Conservation (phyloP, 2,888 invertebrate genomes). For the Trissoscelio sp. region DNA sequence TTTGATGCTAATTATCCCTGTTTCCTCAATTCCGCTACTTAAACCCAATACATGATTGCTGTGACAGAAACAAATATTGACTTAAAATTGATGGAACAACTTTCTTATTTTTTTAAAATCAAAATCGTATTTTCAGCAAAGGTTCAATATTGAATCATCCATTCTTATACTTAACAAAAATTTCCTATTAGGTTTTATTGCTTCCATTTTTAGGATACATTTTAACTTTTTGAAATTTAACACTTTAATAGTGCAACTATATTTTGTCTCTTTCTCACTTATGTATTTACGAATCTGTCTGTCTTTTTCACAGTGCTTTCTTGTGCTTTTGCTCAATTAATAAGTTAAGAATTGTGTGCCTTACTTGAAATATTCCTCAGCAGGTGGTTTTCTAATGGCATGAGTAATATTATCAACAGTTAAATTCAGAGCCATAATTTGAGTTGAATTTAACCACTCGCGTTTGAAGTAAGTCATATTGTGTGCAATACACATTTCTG, state of each 20-base stretch:
- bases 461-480: slow-evolving; percentile 88
- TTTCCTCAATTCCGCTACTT: slow-evolving; percentile 90
- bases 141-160: too few species aligned
- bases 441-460: slow-evolving; percentile 86
- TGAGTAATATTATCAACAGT: slow-evolving; percentile 84
- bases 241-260: too few species aligned
- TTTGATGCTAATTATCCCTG: slow-evolving; percentile 87
- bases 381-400: slow-evolving; percentile 87
- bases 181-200: too few species aligned
- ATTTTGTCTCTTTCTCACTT: neutral
- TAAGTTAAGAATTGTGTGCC: slow-evolving; percentile 66
- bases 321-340: too few species aligned
- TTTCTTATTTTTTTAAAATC: too few species aligned
- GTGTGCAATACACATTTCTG: slow-evolving; percentile 85
- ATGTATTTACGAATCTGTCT: too few species aligned
- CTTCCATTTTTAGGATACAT: too few species aligned
- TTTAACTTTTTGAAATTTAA: too few species aligned
- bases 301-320: too few species aligned
- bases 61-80: slow-evolving; percentile 29
- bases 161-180: too few species aligned
- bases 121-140: neutral
- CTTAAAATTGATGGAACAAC: neutral
- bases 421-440: slow-evolving; percentile 83
- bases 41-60: slow-evolving; percentile 87
- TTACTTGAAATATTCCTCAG: slow-evolving; percentile 90